phyloP scores from a whole-genome alignment of 2,113 vertebrate species.

The Orientallactaga bullata region DNA sequence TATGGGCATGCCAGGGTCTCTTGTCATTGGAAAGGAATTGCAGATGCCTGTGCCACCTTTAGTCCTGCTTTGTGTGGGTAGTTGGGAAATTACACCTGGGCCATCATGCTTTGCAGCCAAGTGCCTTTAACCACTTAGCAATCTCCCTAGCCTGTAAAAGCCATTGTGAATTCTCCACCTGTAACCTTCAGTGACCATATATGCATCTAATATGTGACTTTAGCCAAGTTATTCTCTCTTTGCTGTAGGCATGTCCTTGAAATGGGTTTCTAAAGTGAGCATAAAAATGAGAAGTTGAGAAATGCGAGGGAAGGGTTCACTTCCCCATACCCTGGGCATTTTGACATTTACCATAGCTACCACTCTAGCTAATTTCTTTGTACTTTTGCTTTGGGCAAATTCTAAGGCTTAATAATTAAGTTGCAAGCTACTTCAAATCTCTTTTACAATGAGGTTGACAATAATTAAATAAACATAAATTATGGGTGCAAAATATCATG shows the following conservation, averaged over 20 bases:
- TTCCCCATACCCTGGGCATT: neutral
- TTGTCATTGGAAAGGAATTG: no score
- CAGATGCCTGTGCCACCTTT: no score
- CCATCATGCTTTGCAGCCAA: no score
- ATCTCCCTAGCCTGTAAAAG: no score
- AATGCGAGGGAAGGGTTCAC: neutral
- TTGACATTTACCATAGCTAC: neutral
- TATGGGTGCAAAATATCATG: neutral
- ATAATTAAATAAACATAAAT: constrained; percentile 12
- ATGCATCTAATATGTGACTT: neutral
- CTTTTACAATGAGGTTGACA: constrained; percentile 9
- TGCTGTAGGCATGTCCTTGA: neutral
- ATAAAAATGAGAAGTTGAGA: neutral
- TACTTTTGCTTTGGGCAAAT: neutral
- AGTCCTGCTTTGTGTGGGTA: no score
- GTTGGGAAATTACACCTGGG: no score
- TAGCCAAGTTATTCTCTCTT: neutral
- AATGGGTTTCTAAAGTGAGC: neutral
- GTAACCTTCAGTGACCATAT: neutral
- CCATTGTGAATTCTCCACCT: no score
- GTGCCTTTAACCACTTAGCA: no score
- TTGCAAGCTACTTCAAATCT: neutral
- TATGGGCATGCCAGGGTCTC: no score
- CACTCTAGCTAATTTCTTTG: neutral
- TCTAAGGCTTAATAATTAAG: neutral